Conservation (phyloP, 2,797 vertebrate species). For the Microtus obscurus region DNA sequence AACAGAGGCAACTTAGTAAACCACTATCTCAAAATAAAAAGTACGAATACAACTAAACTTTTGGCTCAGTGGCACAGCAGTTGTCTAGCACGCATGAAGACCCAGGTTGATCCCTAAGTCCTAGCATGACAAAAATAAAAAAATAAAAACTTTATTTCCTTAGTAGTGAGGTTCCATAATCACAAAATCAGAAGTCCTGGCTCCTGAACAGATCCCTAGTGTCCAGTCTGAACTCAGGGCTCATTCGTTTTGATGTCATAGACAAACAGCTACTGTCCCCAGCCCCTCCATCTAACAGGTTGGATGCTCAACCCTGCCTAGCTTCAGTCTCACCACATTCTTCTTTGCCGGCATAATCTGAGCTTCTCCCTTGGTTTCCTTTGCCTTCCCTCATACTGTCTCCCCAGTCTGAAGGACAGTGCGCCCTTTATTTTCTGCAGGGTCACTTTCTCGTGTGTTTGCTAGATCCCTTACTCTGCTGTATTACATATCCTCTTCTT, state of each 20-base stretch:
- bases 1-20: neutral
- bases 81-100: neutral
- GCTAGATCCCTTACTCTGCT: neutral
- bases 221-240: neutral
- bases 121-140: neutral
- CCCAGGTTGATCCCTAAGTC: neutral
- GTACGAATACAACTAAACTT: neutral
- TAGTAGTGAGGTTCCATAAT: neutral
- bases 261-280: neutral
- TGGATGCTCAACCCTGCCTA: neutral
- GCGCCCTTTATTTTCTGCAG: neutral
- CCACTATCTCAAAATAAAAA: neutral
- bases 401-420: neutral
- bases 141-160: neutral
- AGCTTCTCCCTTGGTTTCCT: neutral
- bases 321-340: neutral
- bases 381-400: neutral
- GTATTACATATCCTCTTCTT: conserved; percentile 27
- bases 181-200: neutral
- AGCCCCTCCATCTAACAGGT: neutral
- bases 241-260: neutral
- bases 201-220: neutral
- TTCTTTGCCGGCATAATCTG: conserved; percentile 2
- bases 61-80: neutral
- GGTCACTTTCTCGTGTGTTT: neutral